Evolutionary conservation across 1,140 invertebrate species (phyloP).

Genomic region (Cataglyphis hispanica): DNA sequence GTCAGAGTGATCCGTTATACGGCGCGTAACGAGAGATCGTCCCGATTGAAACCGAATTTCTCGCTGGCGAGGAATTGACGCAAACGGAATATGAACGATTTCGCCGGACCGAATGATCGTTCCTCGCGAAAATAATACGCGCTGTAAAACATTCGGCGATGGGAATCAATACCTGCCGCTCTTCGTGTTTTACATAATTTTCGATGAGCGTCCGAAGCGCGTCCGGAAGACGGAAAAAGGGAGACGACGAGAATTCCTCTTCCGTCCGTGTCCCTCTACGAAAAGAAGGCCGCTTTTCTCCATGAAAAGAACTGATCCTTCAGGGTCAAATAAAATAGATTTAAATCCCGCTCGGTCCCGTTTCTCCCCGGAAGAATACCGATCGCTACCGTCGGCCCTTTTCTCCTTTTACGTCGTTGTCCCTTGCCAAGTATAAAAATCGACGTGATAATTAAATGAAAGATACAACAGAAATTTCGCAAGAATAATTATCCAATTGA

Average conservation of each 20-base stretch:
- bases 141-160: slow-evolving; percentile 41
- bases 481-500: neutral
- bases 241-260: slow-evolving; percentile 28
- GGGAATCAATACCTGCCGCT: slow-evolving; percentile 39
- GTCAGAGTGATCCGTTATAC: neutral
- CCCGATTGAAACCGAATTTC: neutral
- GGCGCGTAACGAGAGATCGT: neutral
- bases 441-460: slow-evolving; percentile 46
- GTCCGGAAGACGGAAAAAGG: slow-evolving; percentile 23
- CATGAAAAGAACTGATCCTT: slow-evolving; percentile 55
- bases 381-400: neutral
- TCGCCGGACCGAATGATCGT: neutral
- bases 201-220: neutral
- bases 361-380: slow-evolving; percentile 4
- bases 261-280: neutral
- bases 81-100: slow-evolving; percentile 1
- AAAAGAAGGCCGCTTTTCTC: slow-evolving; percentile 15
- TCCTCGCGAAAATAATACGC: slow-evolving; percentile 39
- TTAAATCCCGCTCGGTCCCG: slow-evolving; percentile 55
- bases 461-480: neutral
- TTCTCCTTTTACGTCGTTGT: neutral
- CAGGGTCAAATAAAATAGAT: slow-evolving; percentile 62
- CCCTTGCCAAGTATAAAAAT: slow-evolving; percentile 13
- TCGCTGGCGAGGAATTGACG: neutral
- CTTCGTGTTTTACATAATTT: slow-evolving; percentile 45